Evolutionary conservation across 2,797 vertebrate genomes (phyloP).

Genomic region (Gymnopithys bicolor): DNA sequence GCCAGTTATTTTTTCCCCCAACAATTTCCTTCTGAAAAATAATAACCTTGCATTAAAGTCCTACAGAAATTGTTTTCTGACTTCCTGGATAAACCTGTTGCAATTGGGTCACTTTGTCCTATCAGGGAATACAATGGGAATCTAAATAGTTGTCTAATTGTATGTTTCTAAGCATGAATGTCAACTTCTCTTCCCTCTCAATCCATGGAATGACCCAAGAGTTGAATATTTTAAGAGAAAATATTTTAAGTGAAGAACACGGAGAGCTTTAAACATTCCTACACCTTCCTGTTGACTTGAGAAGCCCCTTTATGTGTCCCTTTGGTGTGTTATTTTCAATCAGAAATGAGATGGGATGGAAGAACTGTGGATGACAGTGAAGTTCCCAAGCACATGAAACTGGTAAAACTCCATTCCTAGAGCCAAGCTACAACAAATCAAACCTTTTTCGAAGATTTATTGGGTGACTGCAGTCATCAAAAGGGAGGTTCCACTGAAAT

Average conservation of each 20-base stretch:
- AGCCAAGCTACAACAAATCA: rapidly evolving
- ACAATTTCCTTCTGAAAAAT: neutral
- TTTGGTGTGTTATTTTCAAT: neutral
- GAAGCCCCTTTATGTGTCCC: neutral
- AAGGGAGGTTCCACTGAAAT: neutral
- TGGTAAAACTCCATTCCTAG: neutral
- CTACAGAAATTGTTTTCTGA: neutral
- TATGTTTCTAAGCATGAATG: neutral
- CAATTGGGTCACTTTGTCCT: neutral
- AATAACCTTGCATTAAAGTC: neutral
- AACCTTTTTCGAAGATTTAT: neutral
- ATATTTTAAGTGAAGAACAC: neutral
- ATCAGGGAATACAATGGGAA: neutral
- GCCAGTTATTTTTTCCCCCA: neutral
- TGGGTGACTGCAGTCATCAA: neutral
- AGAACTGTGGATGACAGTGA: neutral
- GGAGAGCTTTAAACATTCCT: neutral
- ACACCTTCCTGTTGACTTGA: neutral
- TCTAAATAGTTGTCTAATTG: neutral
- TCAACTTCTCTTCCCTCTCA: rapidly evolving
- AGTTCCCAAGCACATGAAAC: rapidly evolving
- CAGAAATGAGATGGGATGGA: neutral
- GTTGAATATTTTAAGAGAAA: neutral
- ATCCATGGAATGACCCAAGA: neutral
- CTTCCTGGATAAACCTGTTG: neutral